Evolutionary conservation across 2,797 vertebrate species (phyloP), one percentile per base, ranked within the genome.

Genomic region (Neosalanx taihuensis): DNA sequence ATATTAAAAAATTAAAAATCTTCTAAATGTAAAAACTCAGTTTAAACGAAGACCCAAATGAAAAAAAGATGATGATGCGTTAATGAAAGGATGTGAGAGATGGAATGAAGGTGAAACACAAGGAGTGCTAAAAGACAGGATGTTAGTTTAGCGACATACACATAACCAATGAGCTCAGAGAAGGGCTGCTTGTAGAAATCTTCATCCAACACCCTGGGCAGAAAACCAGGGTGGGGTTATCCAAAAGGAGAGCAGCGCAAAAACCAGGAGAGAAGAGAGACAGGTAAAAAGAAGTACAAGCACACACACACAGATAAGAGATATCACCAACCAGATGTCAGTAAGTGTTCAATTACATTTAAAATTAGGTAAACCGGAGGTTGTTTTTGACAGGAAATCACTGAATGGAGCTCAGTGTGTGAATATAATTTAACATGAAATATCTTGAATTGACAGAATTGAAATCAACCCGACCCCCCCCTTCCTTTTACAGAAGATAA

Each of bases 121-220:
- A 51, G 23, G 26, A 69, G 58, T 31, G 77, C 58, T 62, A 64
- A 78, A 75, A 62, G 59, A 72, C 69, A 85, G 83, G 87, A 88
- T 89, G 94, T 95, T 95, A 97, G 94, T 95, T 95, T 91, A 92
- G 93, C 94, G 94, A 98, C 97, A 98, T 99, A 99, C 97, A 99
- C 97, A 98, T 99, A 99, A 97, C 97, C 97, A 95, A 99, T 99
- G 94, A 99, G 90, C 82, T 99, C 97, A 96, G 97, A 95, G 95
- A 97, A 98, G 94, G 97, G 97, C 93, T 99, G 97, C 94, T 97
- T 99, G 97, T 96, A 99, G 97, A 99, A 99, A 93, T 97, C 97
- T 95, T 99, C 96, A 88, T 99, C 97, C 96, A 97, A 94, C 91
- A 98, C 96, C 94, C 97, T 99, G 95, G 51, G 51, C 51, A 56